Conservation (phyloP, 1,140 invertebrate species). For the Ditylenchus dipsaci region DNA sequence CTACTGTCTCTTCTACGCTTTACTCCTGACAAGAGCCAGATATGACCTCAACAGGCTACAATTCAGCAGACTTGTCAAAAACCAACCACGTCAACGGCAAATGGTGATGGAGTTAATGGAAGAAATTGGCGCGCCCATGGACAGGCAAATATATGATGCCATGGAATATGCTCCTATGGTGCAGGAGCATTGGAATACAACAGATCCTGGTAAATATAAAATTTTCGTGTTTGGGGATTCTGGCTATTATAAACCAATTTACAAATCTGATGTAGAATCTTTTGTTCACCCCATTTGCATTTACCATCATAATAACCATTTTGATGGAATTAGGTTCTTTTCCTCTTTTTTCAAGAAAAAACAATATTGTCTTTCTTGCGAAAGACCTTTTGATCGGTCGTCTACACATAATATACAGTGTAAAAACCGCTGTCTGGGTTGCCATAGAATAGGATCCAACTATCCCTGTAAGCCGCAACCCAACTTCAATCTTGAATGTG, state of each 20-base stretch:
- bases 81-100: too few relatives aligned
- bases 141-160: too few relatives aligned
- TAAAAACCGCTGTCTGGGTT: neutral
- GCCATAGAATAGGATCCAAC: neutral
- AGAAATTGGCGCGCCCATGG: too few relatives aligned
- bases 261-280: neutral
- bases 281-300: neutral
- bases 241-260: neutral
- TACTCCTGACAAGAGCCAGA: too few relatives aligned
- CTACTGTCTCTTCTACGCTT: too few relatives aligned
- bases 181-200: too few relatives aligned
- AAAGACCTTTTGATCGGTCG: neutral
- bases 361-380: neutral
- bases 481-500: neutral
- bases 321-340: neutral
- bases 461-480: neutral
- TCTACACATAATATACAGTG: neutral
- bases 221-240: neutral
- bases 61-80: too few relatives aligned
- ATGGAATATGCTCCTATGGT: too few relatives aligned
- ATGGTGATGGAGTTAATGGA: too few relatives aligned
- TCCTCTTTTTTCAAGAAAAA: neutral
- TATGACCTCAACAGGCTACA: too few relatives aligned
- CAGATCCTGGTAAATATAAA: neutral
- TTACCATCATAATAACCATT: neutral